phyloP scores from a whole-genome alignment of 2,797 vertebrate species.

The Sebastes itinus region DNA sequence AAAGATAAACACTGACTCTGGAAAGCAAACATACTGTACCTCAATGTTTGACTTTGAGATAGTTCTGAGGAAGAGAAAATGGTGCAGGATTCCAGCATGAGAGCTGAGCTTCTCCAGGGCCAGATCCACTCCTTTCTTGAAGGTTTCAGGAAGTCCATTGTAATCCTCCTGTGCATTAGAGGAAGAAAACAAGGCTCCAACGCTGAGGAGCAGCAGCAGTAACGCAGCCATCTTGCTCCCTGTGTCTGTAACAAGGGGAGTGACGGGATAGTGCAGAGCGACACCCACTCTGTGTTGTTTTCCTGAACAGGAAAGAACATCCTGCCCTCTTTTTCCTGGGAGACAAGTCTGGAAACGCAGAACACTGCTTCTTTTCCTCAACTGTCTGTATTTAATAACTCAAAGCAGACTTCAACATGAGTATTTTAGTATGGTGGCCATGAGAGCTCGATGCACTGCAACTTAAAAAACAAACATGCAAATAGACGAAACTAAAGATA shows the following conservation, averaged over 20 bases:
- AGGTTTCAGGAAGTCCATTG: slow-evolving; percentile 55
- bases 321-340: slow-evolving; percentile 29
- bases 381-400: not conserved
- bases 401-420: not conserved
- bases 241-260: slow-evolving; percentile 2
- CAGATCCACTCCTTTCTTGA: slow-evolving; percentile 76
- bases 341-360: not conserved
- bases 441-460: not conserved
- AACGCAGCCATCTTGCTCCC: slow-evolving; percentile 71
- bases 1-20: not conserved
- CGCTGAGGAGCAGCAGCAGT: slow-evolving; percentile 57
- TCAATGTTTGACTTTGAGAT: slow-evolving; percentile 56
- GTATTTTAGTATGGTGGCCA: not conserved
- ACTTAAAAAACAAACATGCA: not conserved
- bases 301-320: slow-evolving; percentile 6
- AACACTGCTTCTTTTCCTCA: rapidly evolving
- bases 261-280: not conserved
- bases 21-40: slow-evolving; percentile 42
- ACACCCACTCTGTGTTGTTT: slow-evolving; percentile 18
- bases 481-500: not conserved
- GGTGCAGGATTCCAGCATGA: slow-evolving; percentile 54
- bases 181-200: slow-evolving; percentile 39
- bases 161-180: slow-evolving; percentile 58
- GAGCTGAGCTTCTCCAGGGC: slow-evolving; percentile 65
- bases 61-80: slow-evolving; percentile 74